phyloP scores from a whole-genome alignment of 37 sponge, comb jelly and placozoan genomes.

The Diacarnus erythraeanus region DNA sequence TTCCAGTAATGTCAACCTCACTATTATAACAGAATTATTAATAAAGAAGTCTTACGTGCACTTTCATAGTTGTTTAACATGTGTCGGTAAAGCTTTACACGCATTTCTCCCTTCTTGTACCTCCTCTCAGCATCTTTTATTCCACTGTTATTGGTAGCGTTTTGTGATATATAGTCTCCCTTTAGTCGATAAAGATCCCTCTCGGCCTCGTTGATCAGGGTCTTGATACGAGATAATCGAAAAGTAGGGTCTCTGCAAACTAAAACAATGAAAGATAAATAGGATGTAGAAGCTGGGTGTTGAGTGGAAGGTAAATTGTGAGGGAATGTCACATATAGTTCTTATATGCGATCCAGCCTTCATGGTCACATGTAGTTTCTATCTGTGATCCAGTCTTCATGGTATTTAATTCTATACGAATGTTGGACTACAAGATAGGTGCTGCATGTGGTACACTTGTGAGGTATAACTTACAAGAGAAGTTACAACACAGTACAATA shows the following conservation, averaged over 20 bases:
- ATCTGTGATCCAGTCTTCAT: no score
- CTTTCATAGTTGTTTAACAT: conserved; percentile 36
- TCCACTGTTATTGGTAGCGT: conserved; percentile 3
- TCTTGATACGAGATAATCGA: conserved; percentile 19
- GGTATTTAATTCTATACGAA: no score
- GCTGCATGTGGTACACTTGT: no score
- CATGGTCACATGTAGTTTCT: no score
- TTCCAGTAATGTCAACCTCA: no score
- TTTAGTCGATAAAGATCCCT: conserved; percentile 17
- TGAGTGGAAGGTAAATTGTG: neutral
- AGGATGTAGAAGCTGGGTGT: no score
- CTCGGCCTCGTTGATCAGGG: conserved; percentile 29
- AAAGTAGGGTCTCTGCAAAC: conserved; percentile 35
- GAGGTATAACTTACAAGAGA: no score
- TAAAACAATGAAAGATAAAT: neutral
- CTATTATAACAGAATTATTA: no score
- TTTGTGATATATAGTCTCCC: conserved; percentile 19
- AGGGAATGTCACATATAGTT: neutral
- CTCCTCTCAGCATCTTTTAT: conserved; percentile 21
- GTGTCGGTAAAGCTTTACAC: conserved; percentile 21
- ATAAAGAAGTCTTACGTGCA: conserved; percentile 51
- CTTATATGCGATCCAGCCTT: no score
- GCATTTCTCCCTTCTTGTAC: conserved; percentile 40
- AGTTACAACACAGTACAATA: no score
- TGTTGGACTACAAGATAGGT: no score